These are phyloP conservation scores for Selenia dentaria DNA, from an alignment of 2,888 invertebrate genomes.

Conservation along the genomic window DNA sequence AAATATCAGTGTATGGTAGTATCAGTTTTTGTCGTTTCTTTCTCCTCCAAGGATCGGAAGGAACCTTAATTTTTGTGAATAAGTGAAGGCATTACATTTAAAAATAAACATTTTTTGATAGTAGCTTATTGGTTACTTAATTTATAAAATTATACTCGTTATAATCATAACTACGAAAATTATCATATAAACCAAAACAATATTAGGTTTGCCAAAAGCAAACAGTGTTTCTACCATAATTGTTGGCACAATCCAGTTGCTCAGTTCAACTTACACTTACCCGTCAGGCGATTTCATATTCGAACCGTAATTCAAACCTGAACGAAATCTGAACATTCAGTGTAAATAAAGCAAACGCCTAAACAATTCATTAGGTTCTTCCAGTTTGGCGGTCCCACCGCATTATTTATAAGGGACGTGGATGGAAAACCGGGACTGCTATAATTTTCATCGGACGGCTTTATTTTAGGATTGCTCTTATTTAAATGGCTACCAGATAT, in stretches of 20 bases:
- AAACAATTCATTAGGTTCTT: slow-evolving; percentile 52
- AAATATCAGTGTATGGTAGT: too few relatives aligned
- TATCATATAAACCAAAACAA: too few relatives aligned
- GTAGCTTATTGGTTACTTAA: too few relatives aligned
- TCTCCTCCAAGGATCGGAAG: too few relatives aligned
- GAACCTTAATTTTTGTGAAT: too few relatives aligned
- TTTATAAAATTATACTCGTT: too few relatives aligned
- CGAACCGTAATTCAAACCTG: neutral
- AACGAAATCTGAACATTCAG: slow-evolving; percentile 21
- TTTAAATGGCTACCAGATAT: slow-evolving; percentile 14
- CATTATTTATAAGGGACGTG: slow-evolving; percentile 57
- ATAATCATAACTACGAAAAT: too few relatives aligned
- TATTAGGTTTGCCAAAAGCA: too few relatives aligned
- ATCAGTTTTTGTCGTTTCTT: too few relatives aligned
- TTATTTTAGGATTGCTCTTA: slow-evolving; percentile 28
- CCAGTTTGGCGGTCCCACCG: slow-evolving; percentile 40
- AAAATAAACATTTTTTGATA: too few relatives aligned
- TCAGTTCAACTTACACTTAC: too few relatives aligned
- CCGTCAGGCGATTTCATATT: neutral
- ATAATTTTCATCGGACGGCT: slow-evolving; percentile 36
- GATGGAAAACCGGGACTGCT: slow-evolving; percentile 27
- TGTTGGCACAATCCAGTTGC: neutral
- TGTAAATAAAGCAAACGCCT: slow-evolving; percentile 46
- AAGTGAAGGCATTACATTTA: too few relatives aligned
- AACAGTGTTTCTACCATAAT: neutral